Percentiles rank a stretch among this genome's conserved stretches.
Evolutionary conservation across 2,888 invertebrate species (phyloP).

Genomic region (Rhimphoctona megacephalus): DNA sequence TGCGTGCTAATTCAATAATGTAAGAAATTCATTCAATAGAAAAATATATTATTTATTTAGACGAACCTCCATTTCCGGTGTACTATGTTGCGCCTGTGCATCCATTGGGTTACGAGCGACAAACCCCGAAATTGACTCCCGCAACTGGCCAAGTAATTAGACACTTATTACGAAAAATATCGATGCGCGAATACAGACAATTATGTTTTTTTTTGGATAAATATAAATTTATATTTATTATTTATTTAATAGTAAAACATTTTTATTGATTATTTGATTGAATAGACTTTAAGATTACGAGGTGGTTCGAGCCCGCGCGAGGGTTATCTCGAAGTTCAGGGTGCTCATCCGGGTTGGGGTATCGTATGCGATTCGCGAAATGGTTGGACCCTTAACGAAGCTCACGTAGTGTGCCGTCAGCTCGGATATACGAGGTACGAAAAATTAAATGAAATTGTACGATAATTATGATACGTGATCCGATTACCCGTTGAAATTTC

Average conservation of each 20-base stretch:
- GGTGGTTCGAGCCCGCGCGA: constrained; percentile 84
- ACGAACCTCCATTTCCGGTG: constrained; percentile 80
- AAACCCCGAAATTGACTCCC: constrained; percentile 74
- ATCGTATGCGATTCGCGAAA: constrained; percentile 85
- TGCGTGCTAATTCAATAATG: background rate
- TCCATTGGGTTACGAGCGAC: constrained; percentile 72
- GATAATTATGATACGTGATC: constrained; percentile 32
- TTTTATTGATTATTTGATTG: constrained; percentile 36
- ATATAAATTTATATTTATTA: background rate
- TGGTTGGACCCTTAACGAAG: constrained; percentile 85
- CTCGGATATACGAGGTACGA: constrained; percentile 85
- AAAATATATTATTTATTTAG: constrained; percentile 67
- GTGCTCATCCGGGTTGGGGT: constrained; percentile 85
- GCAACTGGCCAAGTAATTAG: constrained; percentile 80
- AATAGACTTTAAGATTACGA: constrained; percentile 83
- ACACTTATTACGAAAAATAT: background rate
- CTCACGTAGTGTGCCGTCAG: constrained; percentile 85
- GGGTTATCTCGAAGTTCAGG: constrained; percentile 85
- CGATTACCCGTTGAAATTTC: constrained; percentile 6
- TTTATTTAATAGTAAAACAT: constrained; percentile 3
- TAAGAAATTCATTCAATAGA: background rate
- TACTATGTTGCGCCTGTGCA: constrained; percentile 78
- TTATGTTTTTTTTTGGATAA: background rate
- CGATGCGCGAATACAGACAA: background rate
- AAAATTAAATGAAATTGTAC: constrained; percentile 35